A percentile compares a stretch with the other conserved stretches of the same genome.
Evolutionary conservation across 2,888 invertebrate genomes (phyloP).

Genomic region (Xestia ashworthii): DNA sequence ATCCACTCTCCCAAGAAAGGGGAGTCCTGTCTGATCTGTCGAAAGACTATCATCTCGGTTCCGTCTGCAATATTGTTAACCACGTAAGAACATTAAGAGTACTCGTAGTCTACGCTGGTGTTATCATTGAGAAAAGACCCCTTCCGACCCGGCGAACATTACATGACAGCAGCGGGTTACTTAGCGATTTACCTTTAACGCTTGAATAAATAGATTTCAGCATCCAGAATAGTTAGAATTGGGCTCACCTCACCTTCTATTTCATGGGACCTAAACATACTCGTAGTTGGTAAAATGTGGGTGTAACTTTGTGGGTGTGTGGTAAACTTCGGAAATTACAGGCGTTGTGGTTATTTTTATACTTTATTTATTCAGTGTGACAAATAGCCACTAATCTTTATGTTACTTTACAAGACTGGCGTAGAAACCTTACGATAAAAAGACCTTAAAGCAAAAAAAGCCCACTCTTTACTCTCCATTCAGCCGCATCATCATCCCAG

Average conservation of each 20-base stretch:
- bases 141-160: no score
- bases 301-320: no score
- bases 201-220: background rate
- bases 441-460: slow-evolving; percentile 1
- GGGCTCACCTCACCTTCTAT: background rate
- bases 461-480: slow-evolving; percentile 12
- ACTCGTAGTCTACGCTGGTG: no score
- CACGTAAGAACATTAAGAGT: no score
- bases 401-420: background rate
- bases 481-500: slow-evolving; percentile 12
- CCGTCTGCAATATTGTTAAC: no score
- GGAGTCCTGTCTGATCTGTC: no score
- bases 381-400: background rate
- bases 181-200: background rate
- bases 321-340: background rate
- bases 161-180: background rate
- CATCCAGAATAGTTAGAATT: background rate
- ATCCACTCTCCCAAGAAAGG: no score
- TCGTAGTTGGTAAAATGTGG: background rate
- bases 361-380: background rate
- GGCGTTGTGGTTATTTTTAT: background rate
- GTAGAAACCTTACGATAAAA: background rate
- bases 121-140: no score
- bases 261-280: background rate
- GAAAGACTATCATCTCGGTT: no score